phyloP scores from a whole-genome alignment of 2,113 vertebrate genomes.

The Madoqua kirkii region DNA sequence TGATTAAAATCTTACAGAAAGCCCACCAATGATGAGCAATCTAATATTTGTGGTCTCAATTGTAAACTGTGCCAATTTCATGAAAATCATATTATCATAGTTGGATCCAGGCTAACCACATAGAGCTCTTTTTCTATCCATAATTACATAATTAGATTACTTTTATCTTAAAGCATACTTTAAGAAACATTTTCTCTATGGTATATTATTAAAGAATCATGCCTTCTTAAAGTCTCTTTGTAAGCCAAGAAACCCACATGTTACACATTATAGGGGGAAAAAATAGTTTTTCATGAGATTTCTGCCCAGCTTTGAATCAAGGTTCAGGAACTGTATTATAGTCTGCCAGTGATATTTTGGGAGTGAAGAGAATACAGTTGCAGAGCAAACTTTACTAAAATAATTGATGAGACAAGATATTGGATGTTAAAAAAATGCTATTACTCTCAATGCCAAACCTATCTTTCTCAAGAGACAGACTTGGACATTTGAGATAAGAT shows the following conservation, averaged over 20 bases:
- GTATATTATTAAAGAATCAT: slow-evolving; percentile 51
- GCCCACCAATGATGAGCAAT: neutral
- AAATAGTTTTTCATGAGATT: slow-evolving; percentile 29
- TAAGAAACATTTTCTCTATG: slow-evolving; percentile 42
- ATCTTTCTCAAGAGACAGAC: neutral
- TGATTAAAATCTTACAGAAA: slow-evolving; percentile 48
- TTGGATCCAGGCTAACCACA: neutral
- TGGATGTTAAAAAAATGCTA: neutral
- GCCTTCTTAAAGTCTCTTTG: slow-evolving; percentile 36
- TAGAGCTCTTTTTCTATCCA: neutral
- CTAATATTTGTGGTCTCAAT: slow-evolving; percentile 26
- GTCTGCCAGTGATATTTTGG: slow-evolving; percentile 30
- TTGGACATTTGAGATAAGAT: neutral
- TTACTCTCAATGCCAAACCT: slow-evolving; percentile 21
- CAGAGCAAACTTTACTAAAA: slow-evolving; percentile 37
- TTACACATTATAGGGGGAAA: slow-evolving; percentile 40
- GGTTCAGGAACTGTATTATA: neutral
- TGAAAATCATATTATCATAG: slow-evolving; percentile 49
- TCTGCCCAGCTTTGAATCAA: neutral
- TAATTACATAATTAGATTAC: slow-evolving; percentile 62
- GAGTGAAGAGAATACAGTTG: slow-evolving; percentile 23
- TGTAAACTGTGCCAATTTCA: slow-evolving; percentile 13
- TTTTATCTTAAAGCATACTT: slow-evolving; percentile 53
- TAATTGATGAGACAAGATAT: slow-evolving; percentile 35
- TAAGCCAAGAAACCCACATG: slow-evolving; percentile 47